A percentile compares a stretch with the other conserved stretches of the same genome.
Evolutionary conservation across 2,888 invertebrate species (phyloP).

Genomic region (Acleris sparsana): DNA sequence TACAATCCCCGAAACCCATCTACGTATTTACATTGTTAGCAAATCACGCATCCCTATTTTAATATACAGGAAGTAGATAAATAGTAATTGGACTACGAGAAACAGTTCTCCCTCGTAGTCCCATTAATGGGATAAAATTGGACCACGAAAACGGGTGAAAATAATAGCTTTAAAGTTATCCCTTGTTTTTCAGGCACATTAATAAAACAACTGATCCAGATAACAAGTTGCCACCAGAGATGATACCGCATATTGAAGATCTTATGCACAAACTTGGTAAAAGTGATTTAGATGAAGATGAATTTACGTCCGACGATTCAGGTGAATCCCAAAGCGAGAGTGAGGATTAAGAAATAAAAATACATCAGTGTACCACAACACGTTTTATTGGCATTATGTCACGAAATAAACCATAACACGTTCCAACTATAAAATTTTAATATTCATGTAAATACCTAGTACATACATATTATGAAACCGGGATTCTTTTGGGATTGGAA

Average conservation of each 20-base stretch:
- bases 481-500: no score
- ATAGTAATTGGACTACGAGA: no score
- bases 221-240: constrained; percentile 56
- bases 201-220: constrained; percentile 75
- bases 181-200: constrained; percentile 56
- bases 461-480: no score
- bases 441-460: not conserved
- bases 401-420: constrained; percentile 20
- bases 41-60: no score
- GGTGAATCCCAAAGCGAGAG: constrained; percentile 40
- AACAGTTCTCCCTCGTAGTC: no score
- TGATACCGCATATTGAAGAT: constrained; percentile 55
- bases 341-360: constrained; percentile 28
- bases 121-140: no score
- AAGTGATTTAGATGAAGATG: constrained; percentile 53
- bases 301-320: constrained; percentile 43
- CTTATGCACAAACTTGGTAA: constrained; percentile 60
- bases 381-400: constrained; percentile 27
- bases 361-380: constrained; percentile 18
- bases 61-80: no score
- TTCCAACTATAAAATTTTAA: not conserved
- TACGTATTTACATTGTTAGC: no score
- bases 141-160: no score
- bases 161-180: no score
- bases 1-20: no score